A percentile compares a stretch with the other conserved stretches of the same genome.
phyloP scores from a whole-genome alignment of 2,113 vertebrate genomes.

The Nothobranchius kuhntae region DNA sequence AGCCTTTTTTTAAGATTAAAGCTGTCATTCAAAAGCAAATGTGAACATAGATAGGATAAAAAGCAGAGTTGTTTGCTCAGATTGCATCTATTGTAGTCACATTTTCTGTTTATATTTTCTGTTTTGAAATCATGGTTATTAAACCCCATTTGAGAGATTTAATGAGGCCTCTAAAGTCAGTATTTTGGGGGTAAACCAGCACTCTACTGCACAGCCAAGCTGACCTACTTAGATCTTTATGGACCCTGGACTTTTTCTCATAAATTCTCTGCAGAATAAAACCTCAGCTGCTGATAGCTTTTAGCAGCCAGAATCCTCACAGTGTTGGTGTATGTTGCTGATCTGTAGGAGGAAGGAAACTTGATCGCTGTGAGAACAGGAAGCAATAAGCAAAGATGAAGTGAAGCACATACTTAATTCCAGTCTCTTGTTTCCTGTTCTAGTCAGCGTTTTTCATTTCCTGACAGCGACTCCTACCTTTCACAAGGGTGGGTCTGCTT shows the following conservation, averaged over 20 bases:
- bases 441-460: neutral
- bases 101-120: too few relatives aligned
- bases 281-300: neutral
- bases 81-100: too few relatives aligned
- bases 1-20: too few relatives aligned
- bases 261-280: conserved; percentile 29
- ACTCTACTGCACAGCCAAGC: conserved; percentile 8
- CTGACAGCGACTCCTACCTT: too few relatives aligned
- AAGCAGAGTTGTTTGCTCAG: too few relatives aligned
- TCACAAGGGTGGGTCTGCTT: too few relatives aligned
- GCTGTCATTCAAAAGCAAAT: too few relatives aligned
- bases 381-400: conserved; percentile 28
- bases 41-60: too few relatives aligned
- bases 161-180: too few relatives aligned
- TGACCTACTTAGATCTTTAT: conserved; percentile 53
- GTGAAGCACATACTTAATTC: conserved; percentile 3
- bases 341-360: conserved; percentile 35
- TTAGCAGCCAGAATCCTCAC: conserved; percentile 27
- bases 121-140: too few relatives aligned
- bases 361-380: conserved; percentile 54
- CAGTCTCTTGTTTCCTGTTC: conserved; percentile 4
- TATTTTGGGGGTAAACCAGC: conserved; percentile 11
- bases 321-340: conserved; percentile 38
- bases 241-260: conserved; percentile 40
- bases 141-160: too few relatives aligned